Conservation (phyloP, 2,113 vertebrate genomes). For the Corythaixoides concolor region DNA sequence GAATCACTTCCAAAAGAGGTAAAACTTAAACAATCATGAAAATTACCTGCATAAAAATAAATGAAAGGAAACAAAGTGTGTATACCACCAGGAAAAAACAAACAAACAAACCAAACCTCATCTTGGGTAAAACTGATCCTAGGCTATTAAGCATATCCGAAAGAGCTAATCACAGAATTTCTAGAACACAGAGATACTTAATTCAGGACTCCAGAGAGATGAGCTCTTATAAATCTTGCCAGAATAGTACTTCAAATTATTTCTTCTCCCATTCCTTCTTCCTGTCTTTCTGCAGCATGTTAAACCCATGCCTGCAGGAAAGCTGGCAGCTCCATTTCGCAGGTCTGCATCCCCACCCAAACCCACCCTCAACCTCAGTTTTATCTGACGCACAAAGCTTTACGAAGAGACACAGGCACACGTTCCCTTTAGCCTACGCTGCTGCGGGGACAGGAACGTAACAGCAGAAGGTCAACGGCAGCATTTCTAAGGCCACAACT, state of each 20-base stretch:
- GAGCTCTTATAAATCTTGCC: neutral
- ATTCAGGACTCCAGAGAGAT: neutral
- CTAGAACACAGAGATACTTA: neutral
- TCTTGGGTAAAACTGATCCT: neutral
- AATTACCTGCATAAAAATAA: neutral
- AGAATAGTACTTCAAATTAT: neutral
- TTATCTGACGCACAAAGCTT: neutral
- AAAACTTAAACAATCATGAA: neutral
- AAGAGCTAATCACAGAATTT: neutral
- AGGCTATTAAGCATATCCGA: neutral
- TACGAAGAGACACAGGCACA: neutral
- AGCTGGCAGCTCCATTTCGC: neutral
- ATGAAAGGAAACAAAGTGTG: neutral
- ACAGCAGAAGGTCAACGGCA: neutral
- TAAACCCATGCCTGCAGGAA: neutral
- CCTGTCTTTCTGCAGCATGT: neutral
- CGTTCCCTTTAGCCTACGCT: neutral
- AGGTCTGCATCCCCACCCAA: neutral
- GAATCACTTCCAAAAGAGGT: neutral
- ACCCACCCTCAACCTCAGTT: neutral
- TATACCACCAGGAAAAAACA: neutral
- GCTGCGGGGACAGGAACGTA: fast-evolving
- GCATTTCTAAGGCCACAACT: neutral
- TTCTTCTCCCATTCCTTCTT: neutral
- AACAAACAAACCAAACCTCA: neutral